Evolutionary conservation across 2,797 vertebrate genomes (phyloP).

Genomic region (Etheostoma nigrum): DNA sequence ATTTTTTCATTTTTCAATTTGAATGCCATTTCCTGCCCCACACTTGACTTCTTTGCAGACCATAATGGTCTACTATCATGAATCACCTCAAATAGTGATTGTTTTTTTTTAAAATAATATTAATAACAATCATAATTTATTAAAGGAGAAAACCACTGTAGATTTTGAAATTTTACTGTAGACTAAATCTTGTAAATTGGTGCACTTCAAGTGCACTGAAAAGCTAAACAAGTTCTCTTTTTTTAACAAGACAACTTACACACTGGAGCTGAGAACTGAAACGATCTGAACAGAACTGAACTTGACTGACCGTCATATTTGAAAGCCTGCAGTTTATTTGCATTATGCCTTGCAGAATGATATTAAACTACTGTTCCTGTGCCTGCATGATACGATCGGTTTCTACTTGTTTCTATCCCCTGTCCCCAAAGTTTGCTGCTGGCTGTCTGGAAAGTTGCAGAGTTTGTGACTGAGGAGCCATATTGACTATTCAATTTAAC

Average conservation of each 20-base stretch:
- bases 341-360: slow-evolving; percentile 78
- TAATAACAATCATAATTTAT: slow-evolving; percentile 90
- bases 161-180: slow-evolving; percentile 79
- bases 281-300: slow-evolving; percentile 5
- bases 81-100: slow-evolving; percentile 65
- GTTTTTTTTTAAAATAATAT: slow-evolving; percentile 84
- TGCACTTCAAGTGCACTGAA: slow-evolving; percentile 55
- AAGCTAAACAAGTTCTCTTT: slow-evolving; percentile 13
- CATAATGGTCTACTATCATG: slow-evolving; percentile 16
- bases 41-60: slow-evolving; percentile 26
- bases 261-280: slow-evolving; percentile 75
- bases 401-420: slow-evolving; percentile 57
- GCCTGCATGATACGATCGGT: slow-evolving; percentile 74
- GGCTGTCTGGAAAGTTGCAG: slow-evolving; percentile 87
- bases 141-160: slow-evolving; percentile 85
- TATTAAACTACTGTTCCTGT: slow-evolving; percentile 82
- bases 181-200: slow-evolving; percentile 76
- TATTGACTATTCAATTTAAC: slow-evolving; percentile 57
- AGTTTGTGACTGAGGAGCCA: slow-evolving; percentile 78
- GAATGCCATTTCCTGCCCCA: slow-evolving; percentile 35
- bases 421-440: slow-evolving; percentile 90
- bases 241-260: slow-evolving; percentile 47
- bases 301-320: slow-evolving; percentile 23
- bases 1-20: slow-evolving; percentile 39
- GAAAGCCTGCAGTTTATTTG: slow-evolving; percentile 49